These are phyloP conservation scores for Drosophila vallismaia DNA, from an alignment of 2,888 invertebrate genomes.

Conservation along the genomic window DNA sequence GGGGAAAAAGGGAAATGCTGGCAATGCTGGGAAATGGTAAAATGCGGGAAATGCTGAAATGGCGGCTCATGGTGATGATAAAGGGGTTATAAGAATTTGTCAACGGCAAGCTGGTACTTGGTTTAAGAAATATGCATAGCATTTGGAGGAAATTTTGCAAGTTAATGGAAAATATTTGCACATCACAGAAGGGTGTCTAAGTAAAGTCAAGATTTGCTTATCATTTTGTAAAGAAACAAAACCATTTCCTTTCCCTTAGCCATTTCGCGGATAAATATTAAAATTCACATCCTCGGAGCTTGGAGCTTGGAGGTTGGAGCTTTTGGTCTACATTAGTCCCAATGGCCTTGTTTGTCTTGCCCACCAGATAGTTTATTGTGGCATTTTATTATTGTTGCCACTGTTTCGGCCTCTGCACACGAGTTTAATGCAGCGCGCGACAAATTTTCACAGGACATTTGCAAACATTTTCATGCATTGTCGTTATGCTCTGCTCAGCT, in stretches of 20 bases:
- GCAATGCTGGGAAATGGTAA: neutral
- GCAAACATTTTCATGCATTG: conserved; percentile 44
- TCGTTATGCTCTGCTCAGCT: conserved; percentile 20
- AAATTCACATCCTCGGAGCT: conserved; percentile 14
- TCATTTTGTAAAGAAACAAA: neutral
- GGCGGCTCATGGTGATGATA: conserved; percentile 6
- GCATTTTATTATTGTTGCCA: conserved; percentile 40
- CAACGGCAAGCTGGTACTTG: neutral
- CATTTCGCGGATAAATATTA: conserved; percentile 12
- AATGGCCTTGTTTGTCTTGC: conserved; percentile 17
- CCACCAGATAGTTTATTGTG: conserved; percentile 40
- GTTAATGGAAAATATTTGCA: conserved; percentile 34
- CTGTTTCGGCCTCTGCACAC: conserved; percentile 53
- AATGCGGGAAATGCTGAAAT: neutral
- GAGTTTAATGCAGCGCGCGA: conserved; percentile 74
- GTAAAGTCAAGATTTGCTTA: neutral
- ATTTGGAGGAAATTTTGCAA: conserved; percentile 27
- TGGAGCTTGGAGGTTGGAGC: no score
- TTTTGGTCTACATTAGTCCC: no score
- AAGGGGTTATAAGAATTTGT: conserved; percentile 28
- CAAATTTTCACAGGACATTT: conserved; percentile 77
- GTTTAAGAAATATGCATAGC: conserved; percentile 27
- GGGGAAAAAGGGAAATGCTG: neutral
- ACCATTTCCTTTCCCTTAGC: neutral
- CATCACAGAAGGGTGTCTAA: conserved; percentile 17